Conservation (phyloP, 2,113 vertebrate species). For the Gorsachius goisagi region DNA sequence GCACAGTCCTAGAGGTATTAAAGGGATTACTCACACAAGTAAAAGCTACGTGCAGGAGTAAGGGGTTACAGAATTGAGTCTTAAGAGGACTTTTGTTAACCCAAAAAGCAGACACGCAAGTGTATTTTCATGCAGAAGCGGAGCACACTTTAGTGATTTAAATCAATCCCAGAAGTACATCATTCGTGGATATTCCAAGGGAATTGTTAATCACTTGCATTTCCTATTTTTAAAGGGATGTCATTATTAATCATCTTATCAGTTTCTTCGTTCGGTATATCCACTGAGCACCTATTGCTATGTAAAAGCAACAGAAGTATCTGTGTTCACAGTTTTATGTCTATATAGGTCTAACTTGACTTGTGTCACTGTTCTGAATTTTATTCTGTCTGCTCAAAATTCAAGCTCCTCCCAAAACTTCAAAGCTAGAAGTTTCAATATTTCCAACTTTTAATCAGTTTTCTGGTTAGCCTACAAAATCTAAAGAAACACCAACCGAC, state of each 20-base stretch:
- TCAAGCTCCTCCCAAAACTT: neutral
- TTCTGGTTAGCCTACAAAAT: neutral
- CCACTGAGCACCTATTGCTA: neutral
- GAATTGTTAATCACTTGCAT: neutral
- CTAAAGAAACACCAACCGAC: neutral
- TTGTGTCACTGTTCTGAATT: neutral
- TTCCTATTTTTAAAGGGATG: constrained; percentile 19
- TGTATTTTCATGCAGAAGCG: neutral
- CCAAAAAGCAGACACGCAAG: constrained; percentile 16
- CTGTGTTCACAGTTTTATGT: neutral
- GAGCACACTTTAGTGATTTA: neutral
- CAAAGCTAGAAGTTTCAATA: neutral
- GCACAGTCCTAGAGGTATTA: neutral
- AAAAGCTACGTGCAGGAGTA: neutral
- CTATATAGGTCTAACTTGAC: neutral
- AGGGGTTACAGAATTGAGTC: neutral
- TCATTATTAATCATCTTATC: neutral
- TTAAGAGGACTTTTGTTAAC: constrained; percentile 23
- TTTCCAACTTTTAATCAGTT: neutral
- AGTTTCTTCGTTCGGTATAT: neutral
- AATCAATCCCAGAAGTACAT: neutral
- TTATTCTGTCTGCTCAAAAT: neutral
- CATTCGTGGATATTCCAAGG: neutral
- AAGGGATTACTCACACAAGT: constrained; percentile 38
- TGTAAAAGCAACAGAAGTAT: neutral